Base-by-base conservation (phyloP, 1,140 invertebrate species). In the Camponotus floridanus region DNA sequence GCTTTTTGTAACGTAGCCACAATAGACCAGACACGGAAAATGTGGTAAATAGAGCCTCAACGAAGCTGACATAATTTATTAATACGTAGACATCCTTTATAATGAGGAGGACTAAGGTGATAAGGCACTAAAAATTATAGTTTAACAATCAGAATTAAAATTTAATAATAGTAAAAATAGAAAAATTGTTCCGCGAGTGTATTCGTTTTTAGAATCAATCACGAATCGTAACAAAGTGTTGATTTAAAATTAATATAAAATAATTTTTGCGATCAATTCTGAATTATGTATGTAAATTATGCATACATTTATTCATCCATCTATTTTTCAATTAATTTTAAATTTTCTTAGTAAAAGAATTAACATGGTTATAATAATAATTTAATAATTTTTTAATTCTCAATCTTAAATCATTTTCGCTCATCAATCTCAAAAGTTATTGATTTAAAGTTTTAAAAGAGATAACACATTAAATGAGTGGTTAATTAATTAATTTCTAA, bases 21-120 rank as follows among this genome's bases (percentile, higher is more conserved):
- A 99, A 95, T 62, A 99, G 96, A 0, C 98, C 98, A 86, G 97
- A 96, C 18, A 99, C 98, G 74, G 98, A 98, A 42, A 99, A 94
- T 88, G 97, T 97, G 57, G 98, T 98, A 94, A 99, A 99, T 87
- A 98, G 97, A 33, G 98, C 97, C 95, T 99, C 99, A 48, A 99
- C 98, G 92, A 99, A 98, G 81, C 98, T 98, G 91, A 98, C 97
- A 94, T 99, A 99, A 84, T 98, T 99, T 91, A 99, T 99, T 15
- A 99, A 95, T 15, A 97, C 96, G 91, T 98, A 98, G 65, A 99
- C 96, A 95, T 99, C 97, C 91, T 97, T 97, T 33, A 97, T 97
- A 78, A 97, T 96, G 83, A 99, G 95, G 97, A 99, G 98, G 33
- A 98, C 91, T 71, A 99, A 94, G 7, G 98, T 99, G 79, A 99